Base-by-base conservation (phyloP, 2,113 vertebrate genomes). In the Gobio gobio region DNA sequence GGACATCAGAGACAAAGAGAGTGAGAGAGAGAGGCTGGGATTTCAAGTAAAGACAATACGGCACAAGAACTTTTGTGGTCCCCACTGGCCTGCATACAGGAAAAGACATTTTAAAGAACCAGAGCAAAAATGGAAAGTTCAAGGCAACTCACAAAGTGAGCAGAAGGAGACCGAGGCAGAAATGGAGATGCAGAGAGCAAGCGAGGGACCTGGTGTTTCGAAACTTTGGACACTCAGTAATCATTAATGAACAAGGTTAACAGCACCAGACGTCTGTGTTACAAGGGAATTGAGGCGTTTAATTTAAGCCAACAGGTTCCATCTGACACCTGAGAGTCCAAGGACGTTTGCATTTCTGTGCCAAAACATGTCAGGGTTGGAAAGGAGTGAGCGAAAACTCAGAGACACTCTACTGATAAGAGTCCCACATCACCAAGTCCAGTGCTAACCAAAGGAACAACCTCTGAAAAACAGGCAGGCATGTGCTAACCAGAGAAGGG, bases 231-330 rank as follows among this genome's bases (percentile, higher is more conserved):
- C 66, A 70, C 64, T 33, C 22, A 36, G 82, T 45, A 13, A 74
- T 78, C 75, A 84, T 83, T 79, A 83, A 79, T 75, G 74, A 83
- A 79, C 51, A 70, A 63, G 75, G 76, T 73, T 79, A 79, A 87
- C 82, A 63, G 56, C 49, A 80, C 24, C 76, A 87, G 86, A 84
- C 73, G 22, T 73, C 82, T 84, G 82, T 84, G 86, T 70, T 84
- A 24, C 78, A 72, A 51, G 56, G 83, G 64, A 84, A 51, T 70
- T 80, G 64, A 87, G 83, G 82, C 86, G 70, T 87, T 84, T 87
- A 84, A 87, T 87, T 78, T 79, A 78, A 83, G 75, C 64, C 86
- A 87, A 83, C 86, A 87, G 86, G 82, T 59, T 84, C 82, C 82
- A 84, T 84, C 82, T 81, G 82, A 87, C 86, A 84, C 77, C 20